These are phyloP conservation scores for Clostera curtula DNA, from an alignment of 2,888 invertebrate genomes.

Conservation along the genomic window DNA sequence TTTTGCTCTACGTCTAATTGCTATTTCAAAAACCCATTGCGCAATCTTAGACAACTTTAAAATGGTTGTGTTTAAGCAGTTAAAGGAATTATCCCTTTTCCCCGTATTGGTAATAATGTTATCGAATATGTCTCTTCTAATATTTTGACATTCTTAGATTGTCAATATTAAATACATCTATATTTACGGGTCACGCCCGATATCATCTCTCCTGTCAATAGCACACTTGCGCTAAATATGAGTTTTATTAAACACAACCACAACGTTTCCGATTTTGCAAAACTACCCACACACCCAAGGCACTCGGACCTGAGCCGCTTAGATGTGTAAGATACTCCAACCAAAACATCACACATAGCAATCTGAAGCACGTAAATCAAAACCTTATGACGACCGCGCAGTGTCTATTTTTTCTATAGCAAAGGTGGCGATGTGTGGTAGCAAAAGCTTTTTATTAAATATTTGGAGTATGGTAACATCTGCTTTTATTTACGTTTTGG, in stretches of 20 bases:
- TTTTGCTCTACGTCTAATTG: too few relatives aligned
- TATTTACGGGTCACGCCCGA: conserved; percentile 27
- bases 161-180: neutral
- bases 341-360: conserved; percentile 16
- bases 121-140: too few relatives aligned
- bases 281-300: conserved; percentile 61
- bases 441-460: conserved; percentile 26
- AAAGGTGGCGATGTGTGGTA: conserved; percentile 14
- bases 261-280: conserved; percentile 64
- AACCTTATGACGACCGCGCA: conserved; percentile 9
- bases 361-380: conserved; percentile 6
- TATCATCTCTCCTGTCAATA: conserved; percentile 48
- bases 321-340: conserved; percentile 19
- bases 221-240: conserved; percentile 58
- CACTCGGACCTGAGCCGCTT: conserved; percentile 35
- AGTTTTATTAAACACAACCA: conserved; percentile 63
- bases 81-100: too few relatives aligned
- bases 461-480: conserved; percentile 69
- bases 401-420: conserved; percentile 23
- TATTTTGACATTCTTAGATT: too few relatives aligned
- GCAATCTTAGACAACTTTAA: too few relatives aligned
- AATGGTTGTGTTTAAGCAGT: too few relatives aligned
- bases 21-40: too few relatives aligned
- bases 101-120: too few relatives aligned
- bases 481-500: conserved; percentile 73